Base-by-base conservation (phyloP, 2,113 vertebrate species). In the Eupsittula cactorum region DNA sequence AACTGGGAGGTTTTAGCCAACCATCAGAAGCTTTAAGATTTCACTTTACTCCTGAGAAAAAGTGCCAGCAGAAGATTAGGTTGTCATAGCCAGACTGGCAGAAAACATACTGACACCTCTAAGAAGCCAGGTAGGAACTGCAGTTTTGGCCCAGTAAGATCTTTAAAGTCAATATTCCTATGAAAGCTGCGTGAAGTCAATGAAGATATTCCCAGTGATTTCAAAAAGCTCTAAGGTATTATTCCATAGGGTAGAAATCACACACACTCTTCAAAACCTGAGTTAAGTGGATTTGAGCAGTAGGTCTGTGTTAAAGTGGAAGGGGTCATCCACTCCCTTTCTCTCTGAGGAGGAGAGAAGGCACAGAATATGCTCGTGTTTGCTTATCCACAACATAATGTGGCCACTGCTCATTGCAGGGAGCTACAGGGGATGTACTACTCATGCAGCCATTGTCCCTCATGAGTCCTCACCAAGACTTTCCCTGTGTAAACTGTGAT, bases 371-470 rank as follows among this genome's bases (percentile, higher is more conserved):
- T 46, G 11, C 5, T 41, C 8, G 8, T 70, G 5, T 16, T 71
- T n/a, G 29, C 6, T 71, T 52, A 7, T 25, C 21, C 39, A 7
- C 59, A 82, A 9, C 0, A 0, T 10, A 37, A 37, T 21, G 64
- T 68, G 37, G 37, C 35, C 31, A 10, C 13, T 44, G 35, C 11
- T 35, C 33, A 0, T 4, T 28, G 57, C 27, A 75, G 41, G 25
- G 17, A 33, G 8, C 52, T 39, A 0, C 0, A 2, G 39, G 84
- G 25, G 27, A 10, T 33, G 42, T 78, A 35, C 15, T 29, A 52
- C 27, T 59, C 52, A 39, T n/a, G 65, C 44, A 73, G 25, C 5
- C 7, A 0, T 5, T 57, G 64, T 52, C 37, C 63, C 60, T 59
- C 21, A 2, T 1, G 3, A 55, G 18, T 41, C 63, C 52, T 82